A percentile compares a stretch with the other conserved stretches of the same genome.
phyloP scores from a whole-genome alignment of 2,113 vertebrate species.

The Catharus minimus region DNA sequence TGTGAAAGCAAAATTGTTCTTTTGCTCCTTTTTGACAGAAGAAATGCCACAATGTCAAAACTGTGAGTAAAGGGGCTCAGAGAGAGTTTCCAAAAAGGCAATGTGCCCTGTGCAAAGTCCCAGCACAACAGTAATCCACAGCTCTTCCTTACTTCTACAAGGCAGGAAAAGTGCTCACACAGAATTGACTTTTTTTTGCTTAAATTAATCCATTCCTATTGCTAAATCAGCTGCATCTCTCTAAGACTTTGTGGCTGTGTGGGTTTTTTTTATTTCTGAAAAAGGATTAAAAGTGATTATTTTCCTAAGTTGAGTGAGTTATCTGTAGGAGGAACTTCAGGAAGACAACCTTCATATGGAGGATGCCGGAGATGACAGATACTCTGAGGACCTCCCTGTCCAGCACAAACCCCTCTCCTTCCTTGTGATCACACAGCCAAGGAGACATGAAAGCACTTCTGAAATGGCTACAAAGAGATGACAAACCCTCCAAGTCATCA shows the following conservation, averaged over 20 bases:
- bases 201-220: background rate
- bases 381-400: background rate
- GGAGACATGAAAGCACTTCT: background rate
- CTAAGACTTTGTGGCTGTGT: background rate
- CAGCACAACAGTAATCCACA: rapidly evolving
- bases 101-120: background rate
- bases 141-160: background rate
- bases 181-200: background rate
- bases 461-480: background rate
- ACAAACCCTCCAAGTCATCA: background rate
- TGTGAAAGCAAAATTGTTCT: conserved; percentile 22
- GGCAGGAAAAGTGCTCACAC: background rate
- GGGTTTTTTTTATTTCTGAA: background rate
- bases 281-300: background rate
- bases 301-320: background rate
- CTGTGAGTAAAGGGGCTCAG: background rate
- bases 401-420: background rate
- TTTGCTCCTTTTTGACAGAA: background rate
- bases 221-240: background rate
- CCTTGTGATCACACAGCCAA: background rate
- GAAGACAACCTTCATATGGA: background rate
- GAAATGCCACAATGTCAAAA: background rate
- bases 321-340: background rate
- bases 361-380: background rate
- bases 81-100: background rate